Evolutionary conservation across 2,113 vertebrate species (phyloP), one percentile per base, ranked within the genome.

Genomic region (Lontra canadensis): DNA sequence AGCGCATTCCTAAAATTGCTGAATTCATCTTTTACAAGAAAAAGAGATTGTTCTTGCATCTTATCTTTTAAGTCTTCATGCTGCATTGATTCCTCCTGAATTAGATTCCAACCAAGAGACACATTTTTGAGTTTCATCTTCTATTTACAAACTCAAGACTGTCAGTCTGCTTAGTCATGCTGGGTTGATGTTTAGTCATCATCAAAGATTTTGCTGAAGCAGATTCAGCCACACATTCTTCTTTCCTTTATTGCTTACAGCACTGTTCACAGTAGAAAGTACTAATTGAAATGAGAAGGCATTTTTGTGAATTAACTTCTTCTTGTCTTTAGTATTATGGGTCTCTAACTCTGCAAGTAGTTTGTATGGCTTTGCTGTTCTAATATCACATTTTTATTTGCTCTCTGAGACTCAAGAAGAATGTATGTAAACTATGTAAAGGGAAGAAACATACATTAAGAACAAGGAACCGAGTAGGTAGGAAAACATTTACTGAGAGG

Each of bases 121-220:
- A 74, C n/a, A 55, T 36, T 89, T 95, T 95, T 90, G 34, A 85
- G 44, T 92, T 94, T 95, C 95, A 86, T 92, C 73, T 86, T 88
- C 55, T 95, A 12, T 92, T 95, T 96, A 94, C 44, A 94, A 81
- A 88, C 44, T 65, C 44, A 65, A 94, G 71, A 47, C 80, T 93
- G 47, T 76, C 80, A 79, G 44, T 86, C 49, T 88, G 36, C 63
- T 84, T 78, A 47, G 63, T 94, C 76, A 88, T 34, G 55, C 6
- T 65, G 26, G 65, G 42, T 18, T 76, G 55, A 69, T 81, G 23
- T 67, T 86, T 82, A 15, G 20, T 65, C 81, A 65, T 80, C 39
- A 79, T 73, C 69, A 80, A 86, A 94, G 69, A 80, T 94, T 82
- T 86, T 73, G 20, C 47, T 87, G 20, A 57, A 61, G 52, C 23